Evolutionary conservation across 2,113 vertebrate genomes (phyloP).

Genomic region (Athene noctua): DNA sequence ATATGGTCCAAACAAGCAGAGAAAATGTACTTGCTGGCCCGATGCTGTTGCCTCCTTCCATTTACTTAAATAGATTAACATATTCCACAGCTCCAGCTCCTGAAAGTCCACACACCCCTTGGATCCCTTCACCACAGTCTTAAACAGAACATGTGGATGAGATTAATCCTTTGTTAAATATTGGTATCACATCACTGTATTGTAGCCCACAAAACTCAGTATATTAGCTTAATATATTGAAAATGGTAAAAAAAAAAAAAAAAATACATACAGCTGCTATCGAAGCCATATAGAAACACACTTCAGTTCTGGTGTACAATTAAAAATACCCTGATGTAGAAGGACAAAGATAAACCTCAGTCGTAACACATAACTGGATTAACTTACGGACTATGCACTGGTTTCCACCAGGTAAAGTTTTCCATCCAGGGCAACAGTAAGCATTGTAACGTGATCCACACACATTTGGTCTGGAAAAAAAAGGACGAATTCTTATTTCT

Average conservation of each 20-base stretch:
- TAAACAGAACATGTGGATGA: background rate
- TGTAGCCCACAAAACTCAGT: background rate
- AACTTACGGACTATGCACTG: constrained; percentile 99
- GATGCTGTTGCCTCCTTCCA: background rate
- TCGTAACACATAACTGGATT: background rate
- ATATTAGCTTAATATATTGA: background rate
- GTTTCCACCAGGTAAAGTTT: constrained; percentile 97
- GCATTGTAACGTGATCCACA: constrained; percentile 94
- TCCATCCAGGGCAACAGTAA: constrained; percentile 98
- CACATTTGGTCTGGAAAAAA: constrained; percentile 88
- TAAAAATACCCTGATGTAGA: background rate
- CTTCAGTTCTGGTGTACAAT: background rate
- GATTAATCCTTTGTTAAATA: constrained; percentile 39
- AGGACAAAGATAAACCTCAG: background rate
- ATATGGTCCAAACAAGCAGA: background rate
- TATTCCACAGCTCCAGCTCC: background rate
- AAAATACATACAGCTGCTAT: background rate
- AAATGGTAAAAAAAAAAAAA: constrained; percentile 1
- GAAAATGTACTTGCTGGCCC: background rate
- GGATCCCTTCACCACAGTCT: background rate
- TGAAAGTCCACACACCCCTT: background rate
- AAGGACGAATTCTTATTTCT: background rate
- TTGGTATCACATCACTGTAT: background rate
- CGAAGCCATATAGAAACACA: background rate
- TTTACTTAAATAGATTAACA: constrained; percentile 10